Conservation (phyloP, 64 coral and sea anemone genomes). For the Platygyra sinensis region DNA sequence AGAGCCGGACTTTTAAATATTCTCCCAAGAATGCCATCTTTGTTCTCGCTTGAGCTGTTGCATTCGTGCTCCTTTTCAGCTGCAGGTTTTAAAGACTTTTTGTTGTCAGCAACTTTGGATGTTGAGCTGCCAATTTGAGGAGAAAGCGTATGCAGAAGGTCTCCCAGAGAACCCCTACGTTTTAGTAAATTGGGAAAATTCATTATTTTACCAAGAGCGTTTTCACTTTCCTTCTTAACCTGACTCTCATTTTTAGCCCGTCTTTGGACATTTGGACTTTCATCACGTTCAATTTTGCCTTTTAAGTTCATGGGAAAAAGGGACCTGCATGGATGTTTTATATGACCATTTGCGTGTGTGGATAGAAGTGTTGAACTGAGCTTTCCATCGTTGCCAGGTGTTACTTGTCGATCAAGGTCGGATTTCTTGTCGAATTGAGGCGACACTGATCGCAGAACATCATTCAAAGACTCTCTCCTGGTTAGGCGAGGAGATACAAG, state of each 20-base stretch:
- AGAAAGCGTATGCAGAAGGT: background rate
- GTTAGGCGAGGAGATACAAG: background rate
- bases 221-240: background rate
- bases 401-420: background rate
- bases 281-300: background rate
- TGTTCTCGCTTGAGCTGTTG: background rate
- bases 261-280: background rate
- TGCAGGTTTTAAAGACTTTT: background rate
- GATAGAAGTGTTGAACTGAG: background rate
- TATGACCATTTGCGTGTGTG: background rate
- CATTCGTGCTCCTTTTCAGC: background rate
- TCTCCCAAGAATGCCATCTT: background rate
- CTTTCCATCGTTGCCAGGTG: background rate
- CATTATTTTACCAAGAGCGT: background rate
- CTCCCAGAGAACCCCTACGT: background rate
- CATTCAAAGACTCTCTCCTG: slow-evolving; percentile 4
- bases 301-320: background rate
- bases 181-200: background rate
- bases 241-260: background rate
- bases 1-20: slow-evolving; percentile 10
- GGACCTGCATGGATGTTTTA: background rate
- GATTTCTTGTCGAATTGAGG: too few relatives aligned
- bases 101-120: background rate
- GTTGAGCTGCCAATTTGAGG: background rate
- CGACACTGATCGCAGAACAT: background rate